Conservation (phyloP, 2,888 invertebrate genomes). For the Nipponacmea schrenckii region DNA sequence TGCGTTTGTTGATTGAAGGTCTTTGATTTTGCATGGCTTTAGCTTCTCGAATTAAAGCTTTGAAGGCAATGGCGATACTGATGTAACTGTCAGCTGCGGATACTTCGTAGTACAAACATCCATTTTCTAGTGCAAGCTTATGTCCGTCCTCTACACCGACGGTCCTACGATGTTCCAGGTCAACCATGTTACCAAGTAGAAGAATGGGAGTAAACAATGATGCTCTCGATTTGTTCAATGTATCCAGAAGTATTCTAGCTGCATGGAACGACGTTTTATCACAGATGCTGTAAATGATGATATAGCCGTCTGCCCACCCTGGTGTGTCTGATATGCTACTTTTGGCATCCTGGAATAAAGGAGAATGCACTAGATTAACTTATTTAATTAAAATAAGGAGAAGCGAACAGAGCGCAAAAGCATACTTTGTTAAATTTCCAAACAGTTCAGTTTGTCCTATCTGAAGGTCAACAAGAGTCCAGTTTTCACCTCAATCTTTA, state of each 20-base stretch:
- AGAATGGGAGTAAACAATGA: conserved; percentile 82
- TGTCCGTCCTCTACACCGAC: conserved; percentile 74
- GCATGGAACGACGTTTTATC: conserved; percentile 79
- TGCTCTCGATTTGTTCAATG: conserved; percentile 59
- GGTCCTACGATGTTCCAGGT: conserved; percentile 71
- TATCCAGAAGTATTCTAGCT: conserved; percentile 38
- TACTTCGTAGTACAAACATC: conserved; percentile 56
- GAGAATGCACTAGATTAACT: background rate
- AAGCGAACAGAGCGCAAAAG: no score
- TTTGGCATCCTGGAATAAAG: conserved; percentile 12
- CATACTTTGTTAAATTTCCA: no score
- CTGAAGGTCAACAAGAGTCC: no score
- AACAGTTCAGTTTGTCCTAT: background rate
- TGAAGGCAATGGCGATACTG: conserved; percentile 50
- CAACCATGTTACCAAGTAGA: conserved; percentile 83
- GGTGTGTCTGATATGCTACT: conserved; percentile 16
- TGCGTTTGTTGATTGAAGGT: conserved; percentile 38
- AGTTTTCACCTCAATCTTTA: no score
- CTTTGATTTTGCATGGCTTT: conserved; percentile 47
- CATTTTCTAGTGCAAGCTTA: conserved; percentile 48
- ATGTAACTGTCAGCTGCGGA: conserved; percentile 53
- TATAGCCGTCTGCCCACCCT: conserved; percentile 83
- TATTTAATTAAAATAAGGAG: no score
- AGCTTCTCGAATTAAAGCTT: conserved; percentile 48
- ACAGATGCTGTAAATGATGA: conserved; percentile 84